Evolutionary conservation across 2,113 vertebrate genomes (phyloP).

Genomic region (Grallaria varia): DNA sequence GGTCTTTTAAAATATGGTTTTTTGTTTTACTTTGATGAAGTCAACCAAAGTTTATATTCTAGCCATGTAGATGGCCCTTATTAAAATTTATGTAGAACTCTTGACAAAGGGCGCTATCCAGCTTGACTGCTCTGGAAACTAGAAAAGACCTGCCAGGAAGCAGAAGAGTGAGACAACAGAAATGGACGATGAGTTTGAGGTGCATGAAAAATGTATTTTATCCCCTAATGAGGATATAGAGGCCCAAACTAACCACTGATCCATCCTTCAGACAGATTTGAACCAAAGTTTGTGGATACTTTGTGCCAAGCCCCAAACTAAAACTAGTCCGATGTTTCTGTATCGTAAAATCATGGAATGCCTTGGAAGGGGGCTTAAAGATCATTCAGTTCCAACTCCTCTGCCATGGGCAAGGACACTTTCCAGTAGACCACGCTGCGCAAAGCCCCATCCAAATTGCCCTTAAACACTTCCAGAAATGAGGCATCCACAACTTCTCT

Average conservation of each 20-base stretch:
- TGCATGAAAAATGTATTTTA: neutral
- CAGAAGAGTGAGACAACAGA: neutral
- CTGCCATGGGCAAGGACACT: too few species aligned
- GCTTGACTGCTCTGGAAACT: neutral
- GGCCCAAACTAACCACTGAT: neutral
- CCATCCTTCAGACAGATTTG: neutral
- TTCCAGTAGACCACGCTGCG: neutral
- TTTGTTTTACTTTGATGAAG: neutral
- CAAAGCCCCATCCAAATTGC: neutral
- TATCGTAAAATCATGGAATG: neutral
- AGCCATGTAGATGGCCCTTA: neutral
- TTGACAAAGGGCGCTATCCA: neutral
- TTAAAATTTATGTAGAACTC: neutral
- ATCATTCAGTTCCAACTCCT: neutral
- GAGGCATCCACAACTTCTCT: neutral
- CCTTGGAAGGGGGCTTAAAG: neutral
- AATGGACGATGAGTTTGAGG: neutral
- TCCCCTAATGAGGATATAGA: neutral
- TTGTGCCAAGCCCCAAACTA: neutral
- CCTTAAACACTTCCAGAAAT: neutral
- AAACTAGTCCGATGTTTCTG: neutral
- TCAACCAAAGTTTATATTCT: neutral
- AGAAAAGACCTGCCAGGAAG: neutral
- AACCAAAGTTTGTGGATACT: neutral
- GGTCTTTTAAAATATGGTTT: neutral